Conservation (phyloP, 2,113 vertebrate species). For the Albula glossodonta region DNA sequence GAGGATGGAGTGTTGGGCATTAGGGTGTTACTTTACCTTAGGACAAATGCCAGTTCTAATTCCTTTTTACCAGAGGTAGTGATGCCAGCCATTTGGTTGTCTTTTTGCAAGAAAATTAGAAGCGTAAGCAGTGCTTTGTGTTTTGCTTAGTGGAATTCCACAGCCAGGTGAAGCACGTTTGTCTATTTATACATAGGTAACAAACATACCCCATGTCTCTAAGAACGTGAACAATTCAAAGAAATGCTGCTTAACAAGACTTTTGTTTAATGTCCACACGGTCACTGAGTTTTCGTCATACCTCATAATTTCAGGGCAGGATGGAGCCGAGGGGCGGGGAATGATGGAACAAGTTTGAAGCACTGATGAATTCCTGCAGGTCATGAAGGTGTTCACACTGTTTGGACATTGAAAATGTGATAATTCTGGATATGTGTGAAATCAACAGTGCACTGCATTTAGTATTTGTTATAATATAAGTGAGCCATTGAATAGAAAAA, state of each 20-base stretch:
- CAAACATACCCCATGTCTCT: not conserved
- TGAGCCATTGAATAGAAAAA: not conserved
- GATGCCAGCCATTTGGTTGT: not conserved
- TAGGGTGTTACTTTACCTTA: not conserved
- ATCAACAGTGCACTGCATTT: not conserved
- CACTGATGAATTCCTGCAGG: not conserved
- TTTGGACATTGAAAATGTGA: not conserved
- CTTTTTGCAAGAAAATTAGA: not conserved
- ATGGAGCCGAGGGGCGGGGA: not conserved
- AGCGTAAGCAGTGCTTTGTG: not conserved
- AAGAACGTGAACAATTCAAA: not conserved
- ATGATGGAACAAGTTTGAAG: not conserved
- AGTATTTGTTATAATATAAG: not conserved
- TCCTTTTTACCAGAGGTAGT: not conserved
- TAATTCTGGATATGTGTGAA: not conserved
- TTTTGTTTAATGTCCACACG: not conserved
- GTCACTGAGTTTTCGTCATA: not conserved
- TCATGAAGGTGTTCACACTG: not conserved
- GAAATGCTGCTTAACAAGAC: constrained; percentile 2
- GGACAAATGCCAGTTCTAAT: not conserved
- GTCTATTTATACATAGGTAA: not conserved
- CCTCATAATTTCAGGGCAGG: not conserved
- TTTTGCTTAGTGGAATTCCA: not conserved
- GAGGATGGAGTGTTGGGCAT: too few species aligned
- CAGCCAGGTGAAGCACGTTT: not conserved